These are phyloP conservation scores for Caenorhabditis sp. DNA, from an alignment of 2,888 invertebrate genomes.

Conservation along the genomic window DNA sequence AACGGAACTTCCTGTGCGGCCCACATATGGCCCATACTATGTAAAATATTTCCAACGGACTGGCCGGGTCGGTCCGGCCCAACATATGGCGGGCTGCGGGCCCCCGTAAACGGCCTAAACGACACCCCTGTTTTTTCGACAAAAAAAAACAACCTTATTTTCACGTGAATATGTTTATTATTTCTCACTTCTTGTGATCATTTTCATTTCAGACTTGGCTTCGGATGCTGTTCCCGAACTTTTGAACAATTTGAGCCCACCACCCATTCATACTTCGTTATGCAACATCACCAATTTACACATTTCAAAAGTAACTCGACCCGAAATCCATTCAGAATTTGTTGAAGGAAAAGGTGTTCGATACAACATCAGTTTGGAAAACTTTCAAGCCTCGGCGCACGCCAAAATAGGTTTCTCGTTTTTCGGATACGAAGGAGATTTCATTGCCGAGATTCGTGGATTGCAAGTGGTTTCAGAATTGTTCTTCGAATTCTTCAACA, in stretches of 20 bases:
- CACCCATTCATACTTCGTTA: conserved; percentile 34
- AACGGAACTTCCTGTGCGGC: too few relatives aligned
- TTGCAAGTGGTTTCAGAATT: conserved; percentile 47
- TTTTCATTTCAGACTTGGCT: conserved; percentile 31
- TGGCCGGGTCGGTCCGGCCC: too few relatives aligned
- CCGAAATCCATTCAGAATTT: conserved; percentile 57
- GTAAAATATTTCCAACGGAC: too few relatives aligned
- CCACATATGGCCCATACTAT: too few relatives aligned
- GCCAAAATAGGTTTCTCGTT: conserved; percentile 33
- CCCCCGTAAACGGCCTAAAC: too few relatives aligned
- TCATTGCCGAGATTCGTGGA: conserved; percentile 43
- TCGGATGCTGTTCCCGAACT: conserved; percentile 49
- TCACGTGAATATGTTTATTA: too few relatives aligned
- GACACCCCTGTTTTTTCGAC: too few relatives aligned
- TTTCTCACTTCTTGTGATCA: too few relatives aligned
- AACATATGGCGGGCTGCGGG: too few relatives aligned
- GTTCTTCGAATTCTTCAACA: conserved; percentile 41
- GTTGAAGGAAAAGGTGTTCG: conserved; percentile 52
- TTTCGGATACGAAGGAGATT: conserved; percentile 43
- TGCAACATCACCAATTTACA: conserved; percentile 36
- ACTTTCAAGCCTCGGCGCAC: conserved; percentile 34
- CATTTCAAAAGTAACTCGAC: conserved; percentile 46
- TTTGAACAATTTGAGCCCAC: conserved; percentile 47
- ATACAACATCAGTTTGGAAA: conserved; percentile 40
- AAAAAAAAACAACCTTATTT: too few relatives aligned